A percentile compares a stretch with the other conserved stretches of the same genome.
phyloP scores from a whole-genome alignment of 2,113 vertebrate species.

The Megalops atlanticus region DNA sequence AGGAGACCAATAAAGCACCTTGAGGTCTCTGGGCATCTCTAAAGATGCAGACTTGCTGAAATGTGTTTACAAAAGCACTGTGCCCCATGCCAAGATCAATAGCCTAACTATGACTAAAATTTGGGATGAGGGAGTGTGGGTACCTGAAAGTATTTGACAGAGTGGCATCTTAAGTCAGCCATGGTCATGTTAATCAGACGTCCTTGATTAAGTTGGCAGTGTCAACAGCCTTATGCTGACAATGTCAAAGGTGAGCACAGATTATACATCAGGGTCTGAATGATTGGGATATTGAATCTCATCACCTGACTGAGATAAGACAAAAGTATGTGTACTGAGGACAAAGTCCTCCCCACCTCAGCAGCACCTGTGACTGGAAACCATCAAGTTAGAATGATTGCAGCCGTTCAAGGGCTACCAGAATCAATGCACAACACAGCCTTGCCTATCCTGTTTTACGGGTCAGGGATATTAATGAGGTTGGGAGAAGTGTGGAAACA shows the following conservation, averaged over 20 bases:
- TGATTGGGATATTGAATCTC: constrained; percentile 2
- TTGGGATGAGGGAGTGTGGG: background rate
- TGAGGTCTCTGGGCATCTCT: background rate
- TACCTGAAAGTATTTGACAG: background rate
- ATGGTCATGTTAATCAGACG: background rate
- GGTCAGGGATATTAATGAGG: constrained; percentile 15
- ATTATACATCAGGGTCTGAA: background rate
- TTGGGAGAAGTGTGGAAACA: constrained; percentile 17
- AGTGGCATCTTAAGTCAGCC: background rate
- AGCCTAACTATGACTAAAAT: background rate
- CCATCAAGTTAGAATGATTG: constrained; percentile 33
- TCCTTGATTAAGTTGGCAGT: background rate
- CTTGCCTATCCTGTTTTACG: constrained; percentile 38
- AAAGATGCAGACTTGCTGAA: background rate
- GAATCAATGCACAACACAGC: constrained; percentile 37
- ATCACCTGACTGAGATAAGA: constrained; percentile 9
- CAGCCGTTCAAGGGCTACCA: constrained; percentile 35
- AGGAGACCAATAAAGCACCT: background rate
- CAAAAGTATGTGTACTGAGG: background rate
- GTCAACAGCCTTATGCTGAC: background rate
- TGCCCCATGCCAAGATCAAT: background rate
- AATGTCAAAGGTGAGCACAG: background rate
- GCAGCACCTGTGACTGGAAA: constrained; percentile 28
- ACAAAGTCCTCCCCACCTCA: background rate
- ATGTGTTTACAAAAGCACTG: background rate